Evolutionary conservation across 2,113 vertebrate species (phyloP).

Genomic region (Nyctibius bracteatus): DNA sequence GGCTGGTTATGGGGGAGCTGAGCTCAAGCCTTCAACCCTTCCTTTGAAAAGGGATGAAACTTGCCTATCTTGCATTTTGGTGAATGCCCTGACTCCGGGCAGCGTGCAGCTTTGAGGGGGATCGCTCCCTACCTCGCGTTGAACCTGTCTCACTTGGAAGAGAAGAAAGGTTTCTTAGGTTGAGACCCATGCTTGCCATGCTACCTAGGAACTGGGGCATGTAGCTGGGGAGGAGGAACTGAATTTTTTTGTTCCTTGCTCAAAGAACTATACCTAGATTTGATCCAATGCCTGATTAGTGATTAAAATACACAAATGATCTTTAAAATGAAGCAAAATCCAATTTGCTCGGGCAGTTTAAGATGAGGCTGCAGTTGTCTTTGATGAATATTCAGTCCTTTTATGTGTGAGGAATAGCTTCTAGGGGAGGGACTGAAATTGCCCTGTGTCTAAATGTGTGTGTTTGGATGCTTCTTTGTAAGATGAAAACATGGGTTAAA

Average conservation of each 20-base stretch:
- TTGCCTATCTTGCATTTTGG: accelerated
- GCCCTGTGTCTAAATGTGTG: accelerated
- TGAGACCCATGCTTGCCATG: background rate
- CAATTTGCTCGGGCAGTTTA: background rate
- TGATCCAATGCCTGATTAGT: background rate
- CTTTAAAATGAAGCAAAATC: background rate
- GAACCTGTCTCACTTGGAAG: background rate
- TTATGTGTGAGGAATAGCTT: background rate
- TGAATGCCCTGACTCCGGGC: background rate
- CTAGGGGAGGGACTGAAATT: background rate
- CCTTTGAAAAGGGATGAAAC: background rate
- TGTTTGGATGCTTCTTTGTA: background rate
- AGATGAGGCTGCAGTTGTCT: background rate
- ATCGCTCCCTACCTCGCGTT: accelerated
- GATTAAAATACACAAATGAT: background rate
- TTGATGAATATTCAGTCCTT: background rate
- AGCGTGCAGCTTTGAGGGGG: background rate
- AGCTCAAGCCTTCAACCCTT: background rate
- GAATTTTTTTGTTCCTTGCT: background rate
- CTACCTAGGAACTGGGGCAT: background rate
- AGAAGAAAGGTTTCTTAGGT: background rate
- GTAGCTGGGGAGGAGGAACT: background rate
- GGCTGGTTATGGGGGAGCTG: background rate
- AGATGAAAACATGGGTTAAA: background rate
- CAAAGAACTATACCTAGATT: background rate